phyloP scores from a whole-genome alignment of 2,797 vertebrate species.

The Oophaga sylvatica region DNA sequence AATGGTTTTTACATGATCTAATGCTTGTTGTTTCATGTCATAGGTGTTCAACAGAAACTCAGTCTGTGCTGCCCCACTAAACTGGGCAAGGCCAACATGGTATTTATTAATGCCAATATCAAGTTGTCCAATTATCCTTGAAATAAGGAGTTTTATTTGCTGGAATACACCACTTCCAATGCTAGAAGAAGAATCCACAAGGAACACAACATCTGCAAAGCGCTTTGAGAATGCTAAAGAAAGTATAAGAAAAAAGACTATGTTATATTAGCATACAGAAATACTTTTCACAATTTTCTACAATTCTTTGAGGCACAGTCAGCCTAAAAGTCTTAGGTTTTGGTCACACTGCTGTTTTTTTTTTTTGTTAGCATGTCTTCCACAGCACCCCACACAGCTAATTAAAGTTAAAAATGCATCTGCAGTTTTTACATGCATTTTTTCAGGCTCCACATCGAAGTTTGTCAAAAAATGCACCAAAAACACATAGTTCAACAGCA shows the following conservation, averaged over 20 bases:
- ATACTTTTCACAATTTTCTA: not conserved
- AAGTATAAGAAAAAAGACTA: not conserved
- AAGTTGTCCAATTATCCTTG: slow-evolving; percentile 68
- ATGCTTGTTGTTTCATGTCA: slow-evolving; percentile 69
- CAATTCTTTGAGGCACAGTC: not conserved
- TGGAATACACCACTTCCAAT: slow-evolving; percentile 66
- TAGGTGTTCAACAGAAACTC: slow-evolving; percentile 78
- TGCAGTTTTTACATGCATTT: too few relatives aligned
- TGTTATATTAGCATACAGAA: not conserved
- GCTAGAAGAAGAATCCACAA: slow-evolving; percentile 74
- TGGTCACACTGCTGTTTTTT: too few relatives aligned
- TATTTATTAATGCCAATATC: slow-evolving; percentile 71
- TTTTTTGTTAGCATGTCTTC: too few relatives aligned
- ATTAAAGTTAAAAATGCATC: too few relatives aligned
- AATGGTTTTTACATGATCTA: slow-evolving; percentile 64
- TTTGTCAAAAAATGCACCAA: too few relatives aligned
- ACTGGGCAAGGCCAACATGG: slow-evolving; percentile 81
- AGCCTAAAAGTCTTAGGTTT: not conserved
- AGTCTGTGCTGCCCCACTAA: slow-evolving; percentile 64
- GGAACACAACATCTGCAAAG: slow-evolving; percentile 82
- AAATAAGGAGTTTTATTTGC: slow-evolving; percentile 67
- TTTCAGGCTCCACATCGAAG: too few relatives aligned
- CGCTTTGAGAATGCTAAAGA: slow-evolving; percentile 67
- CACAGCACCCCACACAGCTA: too few relatives aligned
- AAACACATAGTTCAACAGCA: too few relatives aligned